A percentile compares a stretch with the other conserved stretches of the same genome.
These are phyloP conservation scores for Yponomeuta plumbellus DNA, from an alignment of 2,888 invertebrate genomes.

Conservation along the genomic window DNA sequence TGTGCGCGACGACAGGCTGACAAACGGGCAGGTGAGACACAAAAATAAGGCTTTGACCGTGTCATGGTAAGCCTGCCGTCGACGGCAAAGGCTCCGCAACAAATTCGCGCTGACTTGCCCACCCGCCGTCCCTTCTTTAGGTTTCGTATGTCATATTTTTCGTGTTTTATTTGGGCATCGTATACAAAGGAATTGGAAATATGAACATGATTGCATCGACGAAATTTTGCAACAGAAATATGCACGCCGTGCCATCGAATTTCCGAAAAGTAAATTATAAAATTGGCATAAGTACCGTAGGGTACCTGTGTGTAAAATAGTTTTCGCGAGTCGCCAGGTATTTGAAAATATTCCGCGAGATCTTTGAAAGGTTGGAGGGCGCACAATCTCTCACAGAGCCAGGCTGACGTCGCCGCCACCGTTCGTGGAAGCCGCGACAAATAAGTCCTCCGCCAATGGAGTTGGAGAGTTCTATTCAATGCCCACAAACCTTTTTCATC, in stretches of 20 bases:
- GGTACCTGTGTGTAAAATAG: neutral
- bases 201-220: neutral
- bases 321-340: neutral
- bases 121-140: neutral
- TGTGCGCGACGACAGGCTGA: conserved; percentile 64
- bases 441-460: conserved; percentile 54
- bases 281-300: neutral
- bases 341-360: conserved; percentile 28
- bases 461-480: conserved; percentile 56
- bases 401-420: conserved; percentile 41
- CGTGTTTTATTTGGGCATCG: conserved; percentile 1
- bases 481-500: conserved; percentile 62
- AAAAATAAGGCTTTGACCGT: conserved; percentile 75
- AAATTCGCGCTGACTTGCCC: conserved; percentile 63
- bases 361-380: conserved; percentile 49
- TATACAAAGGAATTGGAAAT: too few relatives aligned
- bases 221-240: neutral
- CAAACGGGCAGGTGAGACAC: conserved; percentile 72
- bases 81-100: conserved; percentile 73
- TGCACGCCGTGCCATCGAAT: neutral
- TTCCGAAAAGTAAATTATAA: neutral
- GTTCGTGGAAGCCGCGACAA: conserved; percentile 47
- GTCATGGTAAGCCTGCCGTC: conserved; percentile 74
- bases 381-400: conserved; percentile 53
- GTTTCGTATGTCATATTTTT: conserved; percentile 9